A percentile compares a stretch with the other conserved stretches of the same genome.
Conservation (phyloP, 2,888 invertebrate genomes). For the Drosophila sordidula region DNA sequence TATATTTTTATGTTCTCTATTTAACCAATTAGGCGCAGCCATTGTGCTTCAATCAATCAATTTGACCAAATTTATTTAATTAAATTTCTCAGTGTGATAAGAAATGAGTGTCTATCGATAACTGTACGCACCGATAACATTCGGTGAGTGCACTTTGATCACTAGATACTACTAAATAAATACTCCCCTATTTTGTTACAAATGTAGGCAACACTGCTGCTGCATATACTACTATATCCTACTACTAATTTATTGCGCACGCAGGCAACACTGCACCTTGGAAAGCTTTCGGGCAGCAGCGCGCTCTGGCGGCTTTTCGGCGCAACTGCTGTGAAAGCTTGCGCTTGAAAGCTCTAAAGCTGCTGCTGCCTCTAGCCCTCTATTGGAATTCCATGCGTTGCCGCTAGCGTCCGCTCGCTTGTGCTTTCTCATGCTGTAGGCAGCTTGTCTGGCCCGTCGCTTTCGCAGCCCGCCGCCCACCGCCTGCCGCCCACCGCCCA, state of each 20-base stretch:
- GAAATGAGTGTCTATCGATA: constrained; percentile 5
- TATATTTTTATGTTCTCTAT: constrained; percentile 15
- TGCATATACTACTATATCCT: constrained; percentile 1
- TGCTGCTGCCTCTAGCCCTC: background rate
- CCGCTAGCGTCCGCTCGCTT: background rate
- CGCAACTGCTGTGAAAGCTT: constrained; percentile 50
- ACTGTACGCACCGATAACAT: background rate
- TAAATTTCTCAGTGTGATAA: constrained; percentile 43
- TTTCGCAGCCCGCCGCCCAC: constrained; percentile 3
- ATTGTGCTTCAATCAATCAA: constrained; percentile 43
- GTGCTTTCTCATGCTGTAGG: constrained; percentile 47
- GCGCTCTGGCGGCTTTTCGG: constrained; percentile 43
- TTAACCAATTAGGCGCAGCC: background rate
- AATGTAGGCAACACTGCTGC: no score
- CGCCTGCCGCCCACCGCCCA: background rate
- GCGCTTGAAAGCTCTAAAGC: constrained; percentile 39
- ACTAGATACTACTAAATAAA: constrained; percentile 5
- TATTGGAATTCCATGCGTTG: background rate
- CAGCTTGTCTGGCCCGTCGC: constrained; percentile 62
- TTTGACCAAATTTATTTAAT: constrained; percentile 41
- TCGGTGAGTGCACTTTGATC: background rate
- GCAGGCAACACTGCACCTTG: constrained; percentile 36
- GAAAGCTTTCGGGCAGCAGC: constrained; percentile 42
- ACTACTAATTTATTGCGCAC: constrained; percentile 3
- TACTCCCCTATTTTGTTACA: background rate